Evolutionary conservation across 2,797 vertebrate species (phyloP).

Genomic region (Chiloscyllium punctatum): DNA sequence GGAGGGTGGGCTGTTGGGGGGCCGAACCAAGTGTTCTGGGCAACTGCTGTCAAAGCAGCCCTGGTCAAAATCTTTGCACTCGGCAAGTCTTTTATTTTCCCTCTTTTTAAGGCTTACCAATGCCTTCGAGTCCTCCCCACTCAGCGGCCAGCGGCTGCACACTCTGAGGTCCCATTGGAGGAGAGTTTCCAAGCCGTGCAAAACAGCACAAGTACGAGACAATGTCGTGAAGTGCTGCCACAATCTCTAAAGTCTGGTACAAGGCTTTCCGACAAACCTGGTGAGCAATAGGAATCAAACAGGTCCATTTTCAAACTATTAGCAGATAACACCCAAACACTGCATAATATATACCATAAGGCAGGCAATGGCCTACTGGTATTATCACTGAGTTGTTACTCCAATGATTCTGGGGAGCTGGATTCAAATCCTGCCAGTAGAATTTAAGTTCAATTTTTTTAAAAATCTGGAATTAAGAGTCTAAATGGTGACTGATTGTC

Average conservation of each 20-base stretch:
- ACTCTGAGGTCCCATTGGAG: slow-evolving; percentile 45
- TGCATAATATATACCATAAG: background rate
- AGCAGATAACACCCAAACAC: background rate
- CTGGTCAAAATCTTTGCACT: background rate
- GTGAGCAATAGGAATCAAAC: background rate
- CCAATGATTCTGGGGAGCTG: too few species aligned
- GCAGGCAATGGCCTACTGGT: too few species aligned
- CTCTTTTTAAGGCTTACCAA: slow-evolving; percentile 48
- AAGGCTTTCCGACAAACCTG: slow-evolving; percentile 56
- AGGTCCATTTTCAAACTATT: background rate
- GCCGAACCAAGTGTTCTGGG: background rate
- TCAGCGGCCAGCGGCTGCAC: slow-evolving; percentile 48
- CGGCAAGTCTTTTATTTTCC: background rate
- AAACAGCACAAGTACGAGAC: slow-evolving; percentile 62
- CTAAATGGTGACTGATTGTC: too few species aligned
- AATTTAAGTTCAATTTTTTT: too few species aligned
- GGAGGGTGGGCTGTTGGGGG: too few species aligned
- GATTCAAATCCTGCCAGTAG: too few species aligned
- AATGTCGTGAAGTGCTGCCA: slow-evolving; percentile 56
- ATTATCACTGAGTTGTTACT: too few species aligned
- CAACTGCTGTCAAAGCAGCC: too few species aligned
- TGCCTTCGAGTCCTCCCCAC: slow-evolving; percentile 58
- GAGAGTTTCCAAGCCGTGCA: slow-evolving; percentile 57
- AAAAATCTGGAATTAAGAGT: too few species aligned
- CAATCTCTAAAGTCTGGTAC: slow-evolving; percentile 54